phyloP scores from a whole-genome alignment of 2,888 invertebrate genomes.

The Drepanosiphum platanoidis region DNA sequence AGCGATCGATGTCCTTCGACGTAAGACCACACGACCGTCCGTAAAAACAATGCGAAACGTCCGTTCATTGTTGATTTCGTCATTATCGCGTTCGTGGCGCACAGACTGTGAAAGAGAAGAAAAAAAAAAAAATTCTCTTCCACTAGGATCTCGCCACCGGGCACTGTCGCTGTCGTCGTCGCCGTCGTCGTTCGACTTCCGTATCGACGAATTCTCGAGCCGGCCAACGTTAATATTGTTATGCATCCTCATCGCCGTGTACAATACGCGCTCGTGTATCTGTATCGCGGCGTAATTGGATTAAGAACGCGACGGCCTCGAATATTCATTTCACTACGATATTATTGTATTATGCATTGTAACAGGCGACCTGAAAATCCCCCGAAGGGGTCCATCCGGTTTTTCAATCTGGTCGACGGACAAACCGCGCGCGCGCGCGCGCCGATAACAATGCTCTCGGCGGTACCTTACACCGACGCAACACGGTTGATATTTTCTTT shows the following conservation, averaged over 20 bases:
- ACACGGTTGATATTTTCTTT: not conserved
- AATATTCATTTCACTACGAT: not conserved
- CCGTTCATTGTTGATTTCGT: not conserved
- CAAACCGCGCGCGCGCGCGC: not conserved
- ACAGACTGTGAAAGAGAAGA: not conserved
- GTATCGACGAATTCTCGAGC: not conserved
- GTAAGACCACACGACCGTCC: not conserved
- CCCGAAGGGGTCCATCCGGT: conserved; percentile 9
- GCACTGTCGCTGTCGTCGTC: too few species aligned
- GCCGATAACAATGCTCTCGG: not conserved
- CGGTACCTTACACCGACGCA: not conserved
- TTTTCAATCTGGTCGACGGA: conserved; percentile 12
- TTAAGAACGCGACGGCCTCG: conserved; percentile 36
- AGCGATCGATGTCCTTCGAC: conserved; percentile 9
- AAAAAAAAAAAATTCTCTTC: not conserved
- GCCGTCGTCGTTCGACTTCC: conserved; percentile 5
- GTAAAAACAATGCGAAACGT: conserved; percentile 13
- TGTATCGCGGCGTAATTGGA: conserved; percentile 1
- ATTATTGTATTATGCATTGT: not conserved
- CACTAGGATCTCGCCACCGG: not conserved
- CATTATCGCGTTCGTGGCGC: not conserved
- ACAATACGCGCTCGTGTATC: not conserved
- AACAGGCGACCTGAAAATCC: not conserved
- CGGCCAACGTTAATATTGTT: conserved; percentile 12
- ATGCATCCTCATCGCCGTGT: conserved; percentile 2